Evolutionary conservation across 1,140 invertebrate genomes (phyloP).

Genomic region (Ptiloglossa arizonensis): DNA sequence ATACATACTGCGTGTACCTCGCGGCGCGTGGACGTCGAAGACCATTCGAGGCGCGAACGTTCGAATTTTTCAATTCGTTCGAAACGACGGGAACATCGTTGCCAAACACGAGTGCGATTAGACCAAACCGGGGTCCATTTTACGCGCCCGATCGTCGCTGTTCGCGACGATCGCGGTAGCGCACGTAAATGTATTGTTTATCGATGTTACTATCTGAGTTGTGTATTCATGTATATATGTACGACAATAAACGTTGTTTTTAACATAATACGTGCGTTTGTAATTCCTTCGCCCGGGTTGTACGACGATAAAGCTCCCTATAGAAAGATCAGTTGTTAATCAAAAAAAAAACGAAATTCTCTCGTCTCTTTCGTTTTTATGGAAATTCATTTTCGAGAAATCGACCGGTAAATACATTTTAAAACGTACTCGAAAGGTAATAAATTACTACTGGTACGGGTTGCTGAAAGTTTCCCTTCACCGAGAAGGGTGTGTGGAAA

Average conservation of each 20-base stretch:
- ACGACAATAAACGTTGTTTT: constrained; percentile 72
- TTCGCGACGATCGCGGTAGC: constrained; percentile 1
- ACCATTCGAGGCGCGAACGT: not conserved
- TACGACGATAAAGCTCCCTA: too few relatives aligned
- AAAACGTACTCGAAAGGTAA: too few relatives aligned
- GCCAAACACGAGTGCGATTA: constrained; percentile 7
- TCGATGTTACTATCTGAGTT: constrained; percentile 53
- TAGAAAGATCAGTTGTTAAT: too few relatives aligned
- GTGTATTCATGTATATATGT: constrained; percentile 65
- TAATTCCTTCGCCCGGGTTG: not conserved
- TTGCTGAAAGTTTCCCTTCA: too few relatives aligned
- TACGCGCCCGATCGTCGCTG: not conserved
- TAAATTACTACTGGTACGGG: too few relatives aligned
- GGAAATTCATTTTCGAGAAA: too few relatives aligned
- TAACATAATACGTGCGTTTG: constrained; percentile 21
- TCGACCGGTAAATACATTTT: too few relatives aligned
- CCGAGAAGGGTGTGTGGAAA: too few relatives aligned
- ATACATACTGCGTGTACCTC: constrained; percentile 15
- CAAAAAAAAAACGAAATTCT: too few relatives aligned
- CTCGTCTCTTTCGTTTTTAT: too few relatives aligned
- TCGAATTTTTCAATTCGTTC: not conserved
- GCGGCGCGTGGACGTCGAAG: not conserved
- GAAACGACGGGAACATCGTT: not conserved
- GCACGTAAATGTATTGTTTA: constrained; percentile 37
- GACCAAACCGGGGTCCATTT: not conserved